Evolutionary conservation across 1,140 invertebrate genomes (phyloP), one percentile per base, ranked within the genome.

Genomic region (Drosophila kanapiae): DNA sequence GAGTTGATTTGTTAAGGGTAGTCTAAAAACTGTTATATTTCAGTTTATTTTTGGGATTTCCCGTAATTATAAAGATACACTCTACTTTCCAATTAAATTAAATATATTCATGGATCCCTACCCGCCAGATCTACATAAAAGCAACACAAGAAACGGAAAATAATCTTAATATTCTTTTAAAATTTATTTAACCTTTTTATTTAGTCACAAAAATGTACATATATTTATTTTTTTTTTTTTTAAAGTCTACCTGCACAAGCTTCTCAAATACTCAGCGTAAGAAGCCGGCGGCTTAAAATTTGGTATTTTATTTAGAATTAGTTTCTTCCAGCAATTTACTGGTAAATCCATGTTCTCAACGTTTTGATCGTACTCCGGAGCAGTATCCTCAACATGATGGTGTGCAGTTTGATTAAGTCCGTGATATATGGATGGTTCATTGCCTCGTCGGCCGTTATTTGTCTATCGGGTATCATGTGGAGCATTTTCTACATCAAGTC

Each of bases 401-500:
- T 49, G 42, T 1, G 98, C n/a, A n/a, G 97, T 93, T 99, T 98
- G 5, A 97, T 96, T 94, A 99, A 99, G 86, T 98, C 96, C 29
- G 95, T 94, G 29, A 99, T 93, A 91, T 96, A 93, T 1, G 96
- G 95, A 94, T 99, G 98, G 13, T 96, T 96, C 45, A 99, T 94
- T 29, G 98, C 98, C 91, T 98, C 95, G 86, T 97, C 97, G 2
- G 98, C 98, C 9, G 97, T 98, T 49, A 99, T 97, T 72, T 99
- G 95, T 75, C 96, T 97, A 80, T 99, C 98, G 53, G 98, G 96
- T 93, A 99, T 98, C 63, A 99, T 93, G 92, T 99, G 98, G 62
- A 99, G 93, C 97, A 99, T 99, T 88, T 96, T 95, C 92, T 99
- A 97, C 18, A 99, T 93, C 62, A 99, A 94, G 94, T 99, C 97